Evolutionary conservation across 2,888 invertebrate species (phyloP).

Genomic region (Heliconius charithonia): DNA sequence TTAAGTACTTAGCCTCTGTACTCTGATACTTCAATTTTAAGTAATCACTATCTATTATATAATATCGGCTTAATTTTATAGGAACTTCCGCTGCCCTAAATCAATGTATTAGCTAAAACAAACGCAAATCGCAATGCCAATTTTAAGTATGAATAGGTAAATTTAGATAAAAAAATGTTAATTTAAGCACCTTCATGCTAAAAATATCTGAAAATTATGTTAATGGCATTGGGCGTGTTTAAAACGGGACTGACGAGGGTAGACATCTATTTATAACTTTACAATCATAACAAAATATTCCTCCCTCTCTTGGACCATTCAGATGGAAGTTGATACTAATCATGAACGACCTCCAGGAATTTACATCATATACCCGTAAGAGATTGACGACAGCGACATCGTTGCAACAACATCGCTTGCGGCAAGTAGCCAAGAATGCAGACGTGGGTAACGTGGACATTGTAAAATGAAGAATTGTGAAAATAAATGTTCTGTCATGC

Average conservation of each 20-base stretch:
- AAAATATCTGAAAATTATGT: slow-evolving; percentile 62
- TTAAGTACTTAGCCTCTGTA: slow-evolving; percentile 29
- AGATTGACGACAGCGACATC: slow-evolving; percentile 26
- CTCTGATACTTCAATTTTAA: slow-evolving; percentile 33
- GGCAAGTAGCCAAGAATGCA: slow-evolving; percentile 35
- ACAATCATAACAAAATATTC: slow-evolving; percentile 36
- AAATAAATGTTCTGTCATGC: not conserved
- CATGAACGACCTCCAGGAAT: slow-evolving; percentile 32
- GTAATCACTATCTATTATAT: slow-evolving; percentile 20
- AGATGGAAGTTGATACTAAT: slow-evolving; percentile 9
- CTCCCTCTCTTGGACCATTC: slow-evolving; percentile 36
- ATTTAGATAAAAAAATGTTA: not conserved
- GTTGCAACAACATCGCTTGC: slow-evolving; percentile 27
- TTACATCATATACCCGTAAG: slow-evolving; percentile 36
- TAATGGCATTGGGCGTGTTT: slow-evolving; percentile 75
- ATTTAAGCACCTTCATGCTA: slow-evolving; percentile 39
- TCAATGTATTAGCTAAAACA: not conserved
- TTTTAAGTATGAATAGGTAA: not conserved
- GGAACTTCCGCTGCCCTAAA: not conserved
- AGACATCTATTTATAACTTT: slow-evolving; percentile 72
- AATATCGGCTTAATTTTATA: not conserved
- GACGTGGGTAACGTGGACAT: slow-evolving; percentile 25
- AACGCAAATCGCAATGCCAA: not conserved
- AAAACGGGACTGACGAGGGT: slow-evolving; percentile 66
- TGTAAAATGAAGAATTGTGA: slow-evolving; percentile 17